Percentiles rank a stretch among this genome's conserved stretches.
phyloP scores from a whole-genome alignment of 2,113 vertebrate species.

The Aldabrachelys gigantea region DNA sequence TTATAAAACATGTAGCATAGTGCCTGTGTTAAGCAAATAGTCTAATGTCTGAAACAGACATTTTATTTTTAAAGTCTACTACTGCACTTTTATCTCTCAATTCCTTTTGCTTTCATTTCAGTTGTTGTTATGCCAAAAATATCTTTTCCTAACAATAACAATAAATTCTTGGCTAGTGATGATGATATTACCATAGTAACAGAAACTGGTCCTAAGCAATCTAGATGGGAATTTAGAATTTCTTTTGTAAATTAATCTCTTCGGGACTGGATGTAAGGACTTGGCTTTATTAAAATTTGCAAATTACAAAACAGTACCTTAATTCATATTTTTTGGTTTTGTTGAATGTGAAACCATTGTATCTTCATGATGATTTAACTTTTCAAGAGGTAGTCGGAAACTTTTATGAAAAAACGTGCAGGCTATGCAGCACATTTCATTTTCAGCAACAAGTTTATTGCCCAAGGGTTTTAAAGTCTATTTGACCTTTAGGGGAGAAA shows the following conservation, averaged over 20 bases:
- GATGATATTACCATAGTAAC: background rate
- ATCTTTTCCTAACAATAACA: background rate
- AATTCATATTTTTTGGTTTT: background rate
- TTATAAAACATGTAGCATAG: background rate
- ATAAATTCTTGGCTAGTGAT: background rate
- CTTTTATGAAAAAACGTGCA: background rate
- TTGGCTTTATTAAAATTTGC: background rate
- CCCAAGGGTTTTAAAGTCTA: background rate
- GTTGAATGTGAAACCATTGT: background rate
- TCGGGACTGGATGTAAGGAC: background rate
- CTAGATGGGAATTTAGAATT: background rate
- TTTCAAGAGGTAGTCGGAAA: background rate
- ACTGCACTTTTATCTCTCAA: background rate
- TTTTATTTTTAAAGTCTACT: background rate
- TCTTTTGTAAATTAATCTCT: background rate
- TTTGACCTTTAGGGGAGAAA: background rate
- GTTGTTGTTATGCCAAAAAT: background rate
- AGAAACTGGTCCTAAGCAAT: background rate
- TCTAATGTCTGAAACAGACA: background rate
- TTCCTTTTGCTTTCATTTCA: background rate
- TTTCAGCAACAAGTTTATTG: background rate
- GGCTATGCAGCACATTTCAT: background rate
- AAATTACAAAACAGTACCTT: background rate
- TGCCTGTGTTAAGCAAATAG: background rate
- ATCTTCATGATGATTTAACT: background rate